phyloP scores from a whole-genome alignment of 2,888 invertebrate genomes.

The Leptopilina myrica region DNA sequence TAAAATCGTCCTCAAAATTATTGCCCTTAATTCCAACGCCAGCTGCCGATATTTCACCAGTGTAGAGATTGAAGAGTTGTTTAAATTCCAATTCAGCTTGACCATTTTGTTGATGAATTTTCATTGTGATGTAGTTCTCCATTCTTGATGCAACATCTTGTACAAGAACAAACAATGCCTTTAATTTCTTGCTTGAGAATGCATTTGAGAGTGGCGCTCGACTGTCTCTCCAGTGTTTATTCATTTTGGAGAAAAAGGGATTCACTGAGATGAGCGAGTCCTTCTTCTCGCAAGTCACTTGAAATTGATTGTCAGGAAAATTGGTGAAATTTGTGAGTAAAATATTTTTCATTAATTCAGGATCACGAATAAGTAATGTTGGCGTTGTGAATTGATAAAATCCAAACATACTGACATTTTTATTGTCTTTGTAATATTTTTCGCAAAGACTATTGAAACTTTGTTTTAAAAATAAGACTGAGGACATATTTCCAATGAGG shows the following conservation, averaged over 20 bases:
- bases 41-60: constrained; percentile 63
- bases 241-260: constrained; percentile 64
- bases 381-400: constrained; percentile 54
- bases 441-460: constrained; percentile 46
- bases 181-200: constrained; percentile 59
- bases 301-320: constrained; percentile 63
- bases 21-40: constrained; percentile 65
- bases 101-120: constrained; percentile 37
- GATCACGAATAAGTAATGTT: constrained; percentile 62
- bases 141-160: constrained; percentile 59
- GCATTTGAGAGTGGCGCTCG: constrained; percentile 50
- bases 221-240: constrained; percentile 58
- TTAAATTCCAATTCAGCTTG: constrained; percentile 60
- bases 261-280: constrained; percentile 64
- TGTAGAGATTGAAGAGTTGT: constrained; percentile 58
- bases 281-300: constrained; percentile 56
- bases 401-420: constrained; percentile 56
- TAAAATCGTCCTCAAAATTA: constrained; percentile 58
- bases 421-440: constrained; percentile 45
- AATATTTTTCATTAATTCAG: constrained; percentile 61
- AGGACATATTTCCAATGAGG: constrained; percentile 48
- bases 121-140: constrained; percentile 47
- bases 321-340: constrained; percentile 17
- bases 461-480: constrained; percentile 40
- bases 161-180: constrained; percentile 60